Base-by-base conservation (phyloP, 1,140 invertebrate species). In the Drosophila bipectinata region DNA sequence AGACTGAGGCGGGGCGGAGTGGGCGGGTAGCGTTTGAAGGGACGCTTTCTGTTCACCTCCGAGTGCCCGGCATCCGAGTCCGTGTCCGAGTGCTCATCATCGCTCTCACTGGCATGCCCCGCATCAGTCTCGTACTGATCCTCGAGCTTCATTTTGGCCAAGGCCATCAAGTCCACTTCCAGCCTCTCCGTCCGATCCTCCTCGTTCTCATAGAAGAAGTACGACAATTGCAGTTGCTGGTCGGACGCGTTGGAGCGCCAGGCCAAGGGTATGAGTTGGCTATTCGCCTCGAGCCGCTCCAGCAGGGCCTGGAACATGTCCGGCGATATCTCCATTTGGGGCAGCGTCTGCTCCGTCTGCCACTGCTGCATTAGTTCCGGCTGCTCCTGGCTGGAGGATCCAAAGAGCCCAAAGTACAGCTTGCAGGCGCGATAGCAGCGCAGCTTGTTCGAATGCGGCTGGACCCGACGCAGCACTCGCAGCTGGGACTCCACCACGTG, bases 401-500 rank as follows among this genome's bases (percentile, higher is more conserved):
- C 72, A 6, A 34, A 61, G 0, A 76, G 44, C 0, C 79, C 64
- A 39, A 44, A 87, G 56, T 76, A 88, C 1, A 87, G 53, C 48
- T 87, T 87, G 47, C 75, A 76, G 12, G 82, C 78, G 7, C 56
- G 58, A 18, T 54, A 62, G 34, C 67, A 68, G 9, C 55, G 55
- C 56, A 88, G 30, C 6, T 72, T 44, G 5, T 49, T 32, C 12
- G 44, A 28, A 3, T 54, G 26, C 4, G 49, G 30, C 24, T 51
- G 41, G 3, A 53, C 54, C 12, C 69, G 67, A 9, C 82, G 85
- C 48, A 91, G 45, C 18, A 91, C 62, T 1, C 56, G 45, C 10
- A 91, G 54, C 41, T 90, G 53, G 2, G 78, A 73, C 32, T 91
- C 90, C 4, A 90, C 68, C 14, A 91, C 75, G 14, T 88, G 77